Conservation (phyloP, 2,113 vertebrate species). For the Diadophis punctatus region DNA sequence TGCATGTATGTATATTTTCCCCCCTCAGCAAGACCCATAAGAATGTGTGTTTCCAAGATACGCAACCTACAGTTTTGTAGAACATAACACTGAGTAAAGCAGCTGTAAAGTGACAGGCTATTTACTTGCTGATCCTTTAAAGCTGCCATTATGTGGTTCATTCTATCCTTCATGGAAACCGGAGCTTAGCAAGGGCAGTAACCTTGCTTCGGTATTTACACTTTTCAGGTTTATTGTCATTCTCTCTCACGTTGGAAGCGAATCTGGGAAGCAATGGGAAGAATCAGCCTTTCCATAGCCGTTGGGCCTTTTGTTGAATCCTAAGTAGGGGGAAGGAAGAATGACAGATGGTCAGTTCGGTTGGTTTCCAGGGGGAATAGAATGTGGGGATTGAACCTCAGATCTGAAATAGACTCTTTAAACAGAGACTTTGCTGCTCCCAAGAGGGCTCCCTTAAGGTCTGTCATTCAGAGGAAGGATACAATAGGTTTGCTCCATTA, state of each 20-base stretch:
- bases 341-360: slow-evolving; percentile 12
- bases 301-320: background rate
- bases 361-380: slow-evolving; percentile 14
- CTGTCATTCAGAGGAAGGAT: slow-evolving; percentile 13
- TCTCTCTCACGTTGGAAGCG: slow-evolving; percentile 33
- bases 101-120: slow-evolving; percentile 26
- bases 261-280: slow-evolving; percentile 22
- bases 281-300: slow-evolving; percentile 34
- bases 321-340: background rate
- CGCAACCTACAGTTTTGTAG: slow-evolving; percentile 47
- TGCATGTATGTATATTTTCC: too few species aligned
- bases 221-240: slow-evolving; percentile 42
- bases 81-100: slow-evolving; percentile 47
- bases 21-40: background rate
- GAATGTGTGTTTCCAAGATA: background rate
- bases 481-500: slow-evolving; percentile 7
- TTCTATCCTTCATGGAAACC: slow-evolving; percentile 41
- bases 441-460: background rate
- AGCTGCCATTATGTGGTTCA: slow-evolving; percentile 44
- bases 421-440: slow-evolving; percentile 1
- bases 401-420: slow-evolving; percentile 26
- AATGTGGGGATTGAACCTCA: background rate
- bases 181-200: slow-evolving; percentile 20
- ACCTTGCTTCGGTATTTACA: slow-evolving; percentile 38
- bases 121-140: slow-evolving; percentile 54